These are phyloP conservation scores for Procambarus clarkii DNA, from an alignment of 1,140 invertebrate genomes.

Conservation along the genomic window DNA sequence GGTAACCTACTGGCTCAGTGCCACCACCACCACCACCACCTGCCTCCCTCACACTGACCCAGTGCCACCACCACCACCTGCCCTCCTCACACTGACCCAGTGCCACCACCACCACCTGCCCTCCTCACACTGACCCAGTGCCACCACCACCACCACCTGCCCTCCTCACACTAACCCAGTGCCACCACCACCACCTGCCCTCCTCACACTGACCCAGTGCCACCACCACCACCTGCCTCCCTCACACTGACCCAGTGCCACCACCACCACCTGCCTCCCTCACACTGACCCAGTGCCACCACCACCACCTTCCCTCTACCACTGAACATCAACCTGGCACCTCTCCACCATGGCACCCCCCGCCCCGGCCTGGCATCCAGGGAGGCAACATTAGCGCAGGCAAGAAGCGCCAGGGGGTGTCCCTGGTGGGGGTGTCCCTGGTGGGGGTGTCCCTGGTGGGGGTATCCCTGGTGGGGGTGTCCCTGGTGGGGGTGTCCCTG, in stretches of 20 bases:
- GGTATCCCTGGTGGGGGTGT: too few relatives aligned
- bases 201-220: neutral
- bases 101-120: neutral
- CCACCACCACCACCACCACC: neutral
- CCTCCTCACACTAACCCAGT: neutral
- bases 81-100: neutral
- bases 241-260: neutral
- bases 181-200: neutral
- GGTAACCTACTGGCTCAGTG: too few relatives aligned
- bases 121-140: neutral
- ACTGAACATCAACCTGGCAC: too few relatives aligned
- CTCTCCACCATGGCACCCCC: too few relatives aligned
- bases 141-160: neutral
- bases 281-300: neutral
- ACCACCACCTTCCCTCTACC: too few relatives aligned
- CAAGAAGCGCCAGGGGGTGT: too few relatives aligned
- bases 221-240: neutral
- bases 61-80: neutral
- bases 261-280: neutral
- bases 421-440: too few relatives aligned
- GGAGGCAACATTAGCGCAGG: too few relatives aligned
- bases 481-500: too few relatives aligned
- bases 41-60: neutral
- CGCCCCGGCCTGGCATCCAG: too few relatives aligned
- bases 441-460: too few relatives aligned